Percentiles rank a stretch among this genome's conserved stretches.
Conservation (phyloP, 2,888 invertebrate genomes). For the Drosophila diplacantha region DNA sequence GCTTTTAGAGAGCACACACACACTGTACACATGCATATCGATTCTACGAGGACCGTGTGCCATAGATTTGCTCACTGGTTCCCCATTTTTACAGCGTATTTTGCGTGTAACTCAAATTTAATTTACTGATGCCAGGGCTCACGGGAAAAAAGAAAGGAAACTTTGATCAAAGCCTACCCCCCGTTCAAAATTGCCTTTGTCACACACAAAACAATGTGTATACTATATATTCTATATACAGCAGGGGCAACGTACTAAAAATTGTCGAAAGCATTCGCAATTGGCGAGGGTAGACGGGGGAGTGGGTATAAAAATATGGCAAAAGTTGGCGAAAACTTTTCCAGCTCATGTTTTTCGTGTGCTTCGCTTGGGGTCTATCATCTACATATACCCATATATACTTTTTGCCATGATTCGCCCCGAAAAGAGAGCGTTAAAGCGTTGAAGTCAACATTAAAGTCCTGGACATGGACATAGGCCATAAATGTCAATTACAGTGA, state of each 20-base stretch:
- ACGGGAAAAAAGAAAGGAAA: constrained; percentile 22
- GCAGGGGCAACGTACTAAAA: constrained; percentile 52
- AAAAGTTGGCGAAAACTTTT: constrained; percentile 51
- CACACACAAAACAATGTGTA: constrained; percentile 33
- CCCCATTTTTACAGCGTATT: constrained; percentile 11
- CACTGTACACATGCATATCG: background rate
- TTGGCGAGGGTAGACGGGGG: background rate
- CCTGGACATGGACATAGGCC: constrained; percentile 35
- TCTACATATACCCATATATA: constrained; percentile 7
- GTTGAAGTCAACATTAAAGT: constrained; percentile 57
- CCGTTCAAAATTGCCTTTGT: constrained; percentile 62
- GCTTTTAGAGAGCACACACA: constrained; percentile 12
- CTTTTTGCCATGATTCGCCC: background rate
- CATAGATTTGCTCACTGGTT: constrained; percentile 24
- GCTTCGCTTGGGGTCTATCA: constrained; percentile 21
- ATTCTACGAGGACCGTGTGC: background rate
- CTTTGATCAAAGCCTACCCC: constrained; percentile 61
- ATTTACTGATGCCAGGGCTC: constrained; percentile 51
- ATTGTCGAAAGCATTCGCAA: constrained; percentile 44
- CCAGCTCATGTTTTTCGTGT: constrained; percentile 17
- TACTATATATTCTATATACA: constrained; percentile 7
- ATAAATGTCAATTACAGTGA: constrained; percentile 61
- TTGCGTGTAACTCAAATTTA: constrained; percentile 57
- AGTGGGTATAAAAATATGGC: constrained; percentile 37
- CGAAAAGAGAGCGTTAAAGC: constrained; percentile 13